Base-by-base conservation (phyloP, 1,140 invertebrate genomes). In the Aleiodes sp. region DNA sequence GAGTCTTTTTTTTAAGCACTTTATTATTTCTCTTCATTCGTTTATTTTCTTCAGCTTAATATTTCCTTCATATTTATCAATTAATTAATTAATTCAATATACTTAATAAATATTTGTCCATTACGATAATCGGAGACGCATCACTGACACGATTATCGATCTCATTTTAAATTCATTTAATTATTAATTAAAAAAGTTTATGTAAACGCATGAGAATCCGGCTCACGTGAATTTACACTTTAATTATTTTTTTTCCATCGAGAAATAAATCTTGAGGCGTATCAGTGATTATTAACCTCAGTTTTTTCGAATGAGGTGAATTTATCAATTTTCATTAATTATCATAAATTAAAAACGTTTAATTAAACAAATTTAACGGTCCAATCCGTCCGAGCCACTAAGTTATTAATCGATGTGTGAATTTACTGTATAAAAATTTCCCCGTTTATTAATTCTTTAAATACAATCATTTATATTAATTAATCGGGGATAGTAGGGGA, bases 361-460 rank as follows among this genome's bases (percentile, higher is more conserved):
- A 57, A 66, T 52, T 33, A 35, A 66, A 31, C 26, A 33, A 66
- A 7, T 2, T 37, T 24, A 9, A 12, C 33, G 10, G 19, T 62
- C 21, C 46, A 52, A 24, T 62, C 2, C 60, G 33, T 14, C 6
- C 3, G 1, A 62, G 33, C 29, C 60, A 12, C 60, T 33, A 26
- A 16, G 2, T 29, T 7, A 37, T 37, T 2, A 12, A 31, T 62
- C 33, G 19, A 29, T 2, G 28, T 29, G 26, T 52, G 46, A 52
- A 52, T 52, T 52, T 52, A 76, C 76, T 46, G 78, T 79, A 79
- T 78, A 79, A 79, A 79, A 79, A 77, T 74, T 70, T 68, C 64
- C 57, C 37, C 57, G 19, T 31, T 37, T 63, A 31, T 8, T 59
- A 29, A 59, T n/a, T 24, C 12, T 10, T 9, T 39, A 16, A 16